Evolutionary conservation across 1,140 invertebrate species (phyloP), one percentile per base, ranked within the genome.

Genomic region (Triops longicaudatus): DNA sequence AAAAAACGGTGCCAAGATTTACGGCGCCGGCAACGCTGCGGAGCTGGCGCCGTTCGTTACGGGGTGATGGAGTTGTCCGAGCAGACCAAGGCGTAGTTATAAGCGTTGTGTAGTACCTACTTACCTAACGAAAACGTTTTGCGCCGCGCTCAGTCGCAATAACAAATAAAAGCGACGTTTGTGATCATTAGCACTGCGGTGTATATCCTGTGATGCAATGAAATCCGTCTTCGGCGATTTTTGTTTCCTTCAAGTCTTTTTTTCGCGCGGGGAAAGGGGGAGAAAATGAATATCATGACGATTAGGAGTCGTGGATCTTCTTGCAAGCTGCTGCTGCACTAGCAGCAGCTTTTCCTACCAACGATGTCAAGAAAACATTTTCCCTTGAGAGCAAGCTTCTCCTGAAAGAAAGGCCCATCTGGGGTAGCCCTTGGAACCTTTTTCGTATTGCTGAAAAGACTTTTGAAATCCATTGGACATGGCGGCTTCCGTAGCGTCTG

Each of bases 1-100:
- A 63, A 63, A 63, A 63, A 63, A 63, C 50, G 50, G 50, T 63
- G 50, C 50, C 50, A 63, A 63, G 50, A 63, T 63, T 63, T 63
- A 63, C 50, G 50, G 50, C 50, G 50, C 50, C 50, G 50, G 50
- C 50, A 63, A 63, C 50, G 50, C 50, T 14, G 50, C 14, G 50
- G 50, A 63, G 50, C 50, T 63, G 50, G 50, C 50, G 50, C 50
- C 50, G 50, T 63, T 63, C 50, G n/a, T 63, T 63, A 63, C 50
- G 50, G 50, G 17, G 50, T 22, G 14, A 63, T 63, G n/a, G 50
- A 63, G 50, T 63, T 63, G 50, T 17, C 10, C 1, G 50, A 63
- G 50, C 50, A 63, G 50, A 63, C 50, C 50, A 63, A 63, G 50
- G 22, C 50, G 50, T 2, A 63, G 31, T 37, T 37, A 7, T 37